Base-by-base conservation (phyloP, 2,113 vertebrate genomes). In the Scalopus aquaticus region DNA sequence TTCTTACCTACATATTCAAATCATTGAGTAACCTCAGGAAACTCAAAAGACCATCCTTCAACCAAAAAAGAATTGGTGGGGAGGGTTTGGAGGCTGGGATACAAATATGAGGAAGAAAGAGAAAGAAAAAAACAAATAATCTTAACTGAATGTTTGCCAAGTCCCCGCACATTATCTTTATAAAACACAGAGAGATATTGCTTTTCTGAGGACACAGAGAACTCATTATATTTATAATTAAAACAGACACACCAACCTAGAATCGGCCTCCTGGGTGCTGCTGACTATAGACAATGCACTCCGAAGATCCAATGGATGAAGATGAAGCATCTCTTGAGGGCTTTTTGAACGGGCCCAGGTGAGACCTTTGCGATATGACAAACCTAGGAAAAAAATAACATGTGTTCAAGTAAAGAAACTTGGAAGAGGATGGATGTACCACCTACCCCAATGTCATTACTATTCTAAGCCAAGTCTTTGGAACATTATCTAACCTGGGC, bases 311-410 rank as follows among this genome's bases (percentile, higher is more conserved):
- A 99, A 96, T 0, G 99, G 99, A 69, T 65, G 98, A 64, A 99
- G 97, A 84, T 98, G 98, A 83, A 99, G 98, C 3, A 98, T 96
- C 73, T 99, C 98, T 72, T 98, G 98, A 35, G 94, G 98, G 62
- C 98, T 98, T 44, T 98, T 97, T 0, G 98, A 98, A 94, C 98
- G 98, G 88, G 96, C 98, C 99, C 99, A 99, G 0, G 97, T 97
- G 35, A 99, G 97, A 46, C 99, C 99, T 97, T 99, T 99, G 49
- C 99, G 99, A 97, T 99, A 99, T 0, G 99, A 99, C 97, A 99
- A 98, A 95, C 99, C 99, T 99, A 95, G 22, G 96, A 98, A 49
- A 92, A 17, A 82, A 89, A 72, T 0, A 79, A 16, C 56, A 88
- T 86, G 37, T 69, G 64, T 80, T 88, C 82, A 84, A 67, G 67